These are phyloP conservation scores for Venustaconcha ellipsiformis DNA, from an alignment of 1,140 invertebrate species.

Conservation along the genomic window DNA sequence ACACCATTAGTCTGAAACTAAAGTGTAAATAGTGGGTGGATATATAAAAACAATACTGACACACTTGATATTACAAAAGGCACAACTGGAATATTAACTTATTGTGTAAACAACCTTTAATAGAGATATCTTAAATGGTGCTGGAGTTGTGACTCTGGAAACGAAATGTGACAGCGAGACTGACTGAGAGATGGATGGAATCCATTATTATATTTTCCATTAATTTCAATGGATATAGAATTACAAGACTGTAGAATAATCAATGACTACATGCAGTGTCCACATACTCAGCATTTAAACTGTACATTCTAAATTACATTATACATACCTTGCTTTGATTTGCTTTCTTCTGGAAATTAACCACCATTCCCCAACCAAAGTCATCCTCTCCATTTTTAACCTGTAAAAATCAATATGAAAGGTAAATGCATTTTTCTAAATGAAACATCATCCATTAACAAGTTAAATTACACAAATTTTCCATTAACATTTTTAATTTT, in stretches of 20 bases:
- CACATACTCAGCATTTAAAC: background rate
- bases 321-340: constrained; percentile 67
- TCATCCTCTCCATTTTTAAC: constrained; percentile 87
- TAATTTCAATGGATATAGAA: no score
- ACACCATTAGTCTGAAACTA: no score
- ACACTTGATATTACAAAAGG: no score
- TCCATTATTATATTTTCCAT: background rate
- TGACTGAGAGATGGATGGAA: background rate
- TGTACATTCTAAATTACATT: background rate
- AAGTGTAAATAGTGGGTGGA: no score
- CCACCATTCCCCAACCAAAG: constrained; percentile 96
- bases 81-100: no score
- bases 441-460: no score
- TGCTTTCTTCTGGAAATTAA: constrained; percentile 89
- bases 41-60: no score
- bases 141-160: background rate
- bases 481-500: no score
- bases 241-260: background rate
- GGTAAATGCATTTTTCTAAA: no score
- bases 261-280: background rate
- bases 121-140: no score
- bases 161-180: background rate
- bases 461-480: no score
- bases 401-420: constrained; percentile 67
- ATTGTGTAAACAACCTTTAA: no score